Evolutionary conservation across 2,797 vertebrate species (phyloP).

Genomic region (Muscicapa comitata): DNA sequence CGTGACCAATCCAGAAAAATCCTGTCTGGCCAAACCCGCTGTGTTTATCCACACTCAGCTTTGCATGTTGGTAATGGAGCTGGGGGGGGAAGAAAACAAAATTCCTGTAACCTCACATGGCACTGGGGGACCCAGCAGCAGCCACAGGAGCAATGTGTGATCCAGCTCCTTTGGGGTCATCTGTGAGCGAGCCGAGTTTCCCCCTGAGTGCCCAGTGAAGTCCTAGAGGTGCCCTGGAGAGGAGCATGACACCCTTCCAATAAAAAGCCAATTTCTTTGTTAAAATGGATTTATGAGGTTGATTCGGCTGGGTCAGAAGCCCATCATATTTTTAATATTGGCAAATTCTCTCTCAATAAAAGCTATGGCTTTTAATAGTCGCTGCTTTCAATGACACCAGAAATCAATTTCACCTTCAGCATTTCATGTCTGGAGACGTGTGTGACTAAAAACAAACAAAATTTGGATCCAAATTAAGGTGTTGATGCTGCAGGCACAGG

Average conservation of each 20-base stretch:
- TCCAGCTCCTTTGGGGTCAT: not conserved
- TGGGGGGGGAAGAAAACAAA: fast-evolving
- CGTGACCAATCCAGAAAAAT: not conserved
- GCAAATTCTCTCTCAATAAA: not conserved
- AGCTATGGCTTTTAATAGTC: not conserved
- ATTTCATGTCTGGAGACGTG: not conserved
- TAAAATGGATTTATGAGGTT: not conserved
- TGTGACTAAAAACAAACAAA: not conserved
- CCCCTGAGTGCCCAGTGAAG: not conserved
- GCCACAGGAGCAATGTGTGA: not conserved
- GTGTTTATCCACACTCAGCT: not conserved
- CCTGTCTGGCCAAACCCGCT: not conserved
- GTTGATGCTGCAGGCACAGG: not conserved
- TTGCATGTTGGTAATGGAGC: not conserved
- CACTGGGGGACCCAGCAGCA: not conserved
- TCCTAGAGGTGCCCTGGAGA: not conserved
- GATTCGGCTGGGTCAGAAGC: not conserved
- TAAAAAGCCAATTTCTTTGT: not conserved
- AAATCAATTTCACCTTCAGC: not conserved
- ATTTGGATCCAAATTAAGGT: not conserved
- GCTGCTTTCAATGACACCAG: not conserved
- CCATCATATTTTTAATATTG: not conserved
- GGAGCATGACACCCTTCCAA: not conserved
- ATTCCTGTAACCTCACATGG: not conserved
- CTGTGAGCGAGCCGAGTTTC: fast-evolving